Percentiles rank a stretch among this genome's conserved stretches.
phyloP scores from a whole-genome alignment of 2,888 invertebrate genomes.

The Euzophera pinguis region DNA sequence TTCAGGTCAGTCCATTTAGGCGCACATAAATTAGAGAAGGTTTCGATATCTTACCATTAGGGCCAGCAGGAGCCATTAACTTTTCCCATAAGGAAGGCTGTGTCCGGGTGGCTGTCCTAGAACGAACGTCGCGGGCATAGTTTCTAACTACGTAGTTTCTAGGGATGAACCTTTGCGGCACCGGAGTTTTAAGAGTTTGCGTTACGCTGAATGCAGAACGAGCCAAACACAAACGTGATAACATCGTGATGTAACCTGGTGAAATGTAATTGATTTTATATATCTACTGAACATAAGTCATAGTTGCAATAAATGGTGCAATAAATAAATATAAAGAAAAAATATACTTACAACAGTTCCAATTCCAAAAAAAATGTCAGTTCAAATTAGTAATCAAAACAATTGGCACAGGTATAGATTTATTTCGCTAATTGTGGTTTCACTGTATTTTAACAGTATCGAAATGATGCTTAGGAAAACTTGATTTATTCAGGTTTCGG shows the following conservation, averaged over 20 bases:
- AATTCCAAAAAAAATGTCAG: not conserved
- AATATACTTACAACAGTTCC: not conserved
- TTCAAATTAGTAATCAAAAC: not conserved
- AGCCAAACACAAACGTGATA: constrained; percentile 70
- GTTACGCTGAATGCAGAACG: constrained; percentile 55
- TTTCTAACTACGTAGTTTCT: constrained; percentile 73
- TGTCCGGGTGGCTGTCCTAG: constrained; percentile 58
- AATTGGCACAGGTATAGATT: not conserved
- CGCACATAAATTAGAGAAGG: not conserved
- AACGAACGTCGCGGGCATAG: constrained; percentile 76
- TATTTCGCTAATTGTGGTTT: not conserved
- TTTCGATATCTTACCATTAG: constrained; percentile 80
- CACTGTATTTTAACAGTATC: not conserved
- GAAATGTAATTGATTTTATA: constrained; percentile 10
- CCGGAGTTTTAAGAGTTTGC: constrained; percentile 58
- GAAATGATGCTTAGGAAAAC: not conserved
- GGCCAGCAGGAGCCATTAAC: constrained; percentile 87
- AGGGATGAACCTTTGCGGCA: constrained; percentile 65
- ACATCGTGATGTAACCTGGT: constrained; percentile 59
- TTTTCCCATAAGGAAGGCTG: constrained; percentile 83
- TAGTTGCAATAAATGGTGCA: not conserved
- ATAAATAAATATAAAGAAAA: not conserved
- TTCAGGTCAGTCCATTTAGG: not conserved
- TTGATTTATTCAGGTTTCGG: not conserved
- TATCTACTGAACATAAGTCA: not conserved